Conservation (phyloP, 2,888 invertebrate genomes). For the Blastobasis lacticolella region DNA sequence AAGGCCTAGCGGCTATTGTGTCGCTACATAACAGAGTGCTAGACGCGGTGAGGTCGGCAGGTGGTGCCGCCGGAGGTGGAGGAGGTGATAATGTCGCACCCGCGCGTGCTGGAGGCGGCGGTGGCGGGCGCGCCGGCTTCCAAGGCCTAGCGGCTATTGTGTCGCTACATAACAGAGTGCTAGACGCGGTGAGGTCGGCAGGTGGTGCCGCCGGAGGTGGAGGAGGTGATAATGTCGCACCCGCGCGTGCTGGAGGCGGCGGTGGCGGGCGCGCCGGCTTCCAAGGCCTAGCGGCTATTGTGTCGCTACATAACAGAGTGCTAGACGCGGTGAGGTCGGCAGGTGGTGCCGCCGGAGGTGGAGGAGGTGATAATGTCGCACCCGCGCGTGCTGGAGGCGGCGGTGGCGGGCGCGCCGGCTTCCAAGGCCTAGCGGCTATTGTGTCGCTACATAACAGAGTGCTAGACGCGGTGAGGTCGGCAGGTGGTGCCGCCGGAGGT, state of each 20-base stretch:
- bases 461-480: slow-evolving; percentile 1
- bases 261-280: slow-evolving; percentile 35
- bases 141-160: neutral
- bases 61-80: slow-evolving; percentile 48
- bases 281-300: neutral
- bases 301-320: slow-evolving; percentile 17
- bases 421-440: neutral
- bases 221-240: slow-evolving; percentile 39
- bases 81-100: slow-evolving; percentile 36
- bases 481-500: slow-evolving; percentile 49
- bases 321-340: slow-evolving; percentile 3
- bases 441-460: slow-evolving; percentile 18
- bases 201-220: slow-evolving; percentile 49
- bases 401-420: slow-evolving; percentile 37
- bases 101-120: slow-evolving; percentile 40
- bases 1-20: neutral
- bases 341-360: slow-evolving; percentile 49
- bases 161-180: slow-evolving; percentile 17
- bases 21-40: slow-evolving; percentile 17
- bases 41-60: slow-evolving; percentile 21
- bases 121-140: slow-evolving; percentile 35
- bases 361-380: slow-evolving; percentile 43
- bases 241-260: slow-evolving; percentile 41
- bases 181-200: slow-evolving; percentile 15
- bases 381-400: slow-evolving; percentile 40